Base-by-base conservation (phyloP, 2,797 vertebrate species). In the Adelosebastes latens region DNA sequence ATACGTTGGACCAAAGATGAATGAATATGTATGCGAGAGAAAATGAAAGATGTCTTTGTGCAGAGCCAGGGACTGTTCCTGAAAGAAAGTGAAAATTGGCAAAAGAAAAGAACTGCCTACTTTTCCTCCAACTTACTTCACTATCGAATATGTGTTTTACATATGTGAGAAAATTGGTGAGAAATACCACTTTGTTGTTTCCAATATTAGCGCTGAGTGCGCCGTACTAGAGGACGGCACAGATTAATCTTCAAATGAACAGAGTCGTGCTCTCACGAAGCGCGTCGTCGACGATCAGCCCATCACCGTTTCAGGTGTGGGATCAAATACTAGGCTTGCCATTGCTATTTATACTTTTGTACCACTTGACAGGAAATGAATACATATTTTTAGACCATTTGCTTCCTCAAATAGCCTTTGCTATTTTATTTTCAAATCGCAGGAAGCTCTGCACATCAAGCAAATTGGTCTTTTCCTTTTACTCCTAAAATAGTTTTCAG, bases 311-410 rank as follows among this genome's bases (percentile, higher is more conserved):
- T 72, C 53, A 72, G 73, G 25, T 63, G 66, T 25, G 42, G 39
- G 46, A 85, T 86, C 72, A 81, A 32, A 82, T 49, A 32, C 42
- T 68, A 63, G 82, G 64, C 22, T 81, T 76, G 62, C 80, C 66
- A 20, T 63, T 58, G 67, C 74, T 87, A 69, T 80, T 79, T 72
- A 39, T 85, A 72, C 49, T 72, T 61, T 63, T 52, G 63, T 53
- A 32, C 10, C 31, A 77, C 74, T 77, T 82, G 29, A 73, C 71
- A 81, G 55, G 9, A 79, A 61, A 55, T 55, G 1, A 69, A 58
- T 42, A 3, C 27, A 20, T 88, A 89, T 89, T 91, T 87, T 86
- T 86, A 86, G 68, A 75, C 39, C 29, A 36, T 65, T 81, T 24
- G 55, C 16, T 82, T 79, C 75, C 72, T 53, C 24, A 87, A 91